Conservation (phyloP, 1,140 invertebrate species). For the Cydia splendana region DNA sequence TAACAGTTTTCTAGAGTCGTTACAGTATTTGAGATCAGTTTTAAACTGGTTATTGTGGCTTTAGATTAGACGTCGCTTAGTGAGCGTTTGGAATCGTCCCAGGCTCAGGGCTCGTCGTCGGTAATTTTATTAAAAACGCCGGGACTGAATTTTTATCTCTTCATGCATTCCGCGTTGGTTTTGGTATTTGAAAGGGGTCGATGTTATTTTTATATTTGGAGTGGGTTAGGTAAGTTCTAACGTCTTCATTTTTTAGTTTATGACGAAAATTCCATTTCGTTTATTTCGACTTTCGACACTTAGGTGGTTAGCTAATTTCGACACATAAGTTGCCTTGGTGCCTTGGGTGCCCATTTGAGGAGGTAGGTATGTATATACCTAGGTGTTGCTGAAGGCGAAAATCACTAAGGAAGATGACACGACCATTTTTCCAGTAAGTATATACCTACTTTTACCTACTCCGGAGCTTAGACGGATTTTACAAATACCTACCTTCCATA, state of each 20-base stretch:
- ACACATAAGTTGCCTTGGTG: no score
- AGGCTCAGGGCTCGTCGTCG: slow-evolving; percentile 34
- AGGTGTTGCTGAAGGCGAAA: no score
- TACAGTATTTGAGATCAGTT: not conserved
- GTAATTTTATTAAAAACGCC: slow-evolving; percentile 73
- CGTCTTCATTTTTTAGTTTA: not conserved
- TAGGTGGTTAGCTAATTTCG: no score
- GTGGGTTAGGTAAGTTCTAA: not conserved
- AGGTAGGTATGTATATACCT: no score
- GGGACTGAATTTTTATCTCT: slow-evolving; percentile 65
- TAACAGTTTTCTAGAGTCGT: not conserved
- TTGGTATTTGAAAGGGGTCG: slow-evolving; percentile 24
- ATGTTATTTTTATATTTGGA: slow-evolving; percentile 11
- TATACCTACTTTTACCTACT: no score
- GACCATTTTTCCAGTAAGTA: no score
- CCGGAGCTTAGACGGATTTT: no score
- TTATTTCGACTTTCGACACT: no score
- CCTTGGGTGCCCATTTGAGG: no score
- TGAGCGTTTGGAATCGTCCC: slow-evolving; percentile 17
- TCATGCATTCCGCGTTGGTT: slow-evolving; percentile 45
- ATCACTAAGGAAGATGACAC: not conserved
- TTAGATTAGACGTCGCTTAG: not conserved
- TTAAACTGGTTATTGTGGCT: not conserved
- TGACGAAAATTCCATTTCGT: not conserved
- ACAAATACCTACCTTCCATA: no score